Base-by-base conservation (phyloP, 2,113 vertebrate species). In the Neolamprologus hecqui region DNA sequence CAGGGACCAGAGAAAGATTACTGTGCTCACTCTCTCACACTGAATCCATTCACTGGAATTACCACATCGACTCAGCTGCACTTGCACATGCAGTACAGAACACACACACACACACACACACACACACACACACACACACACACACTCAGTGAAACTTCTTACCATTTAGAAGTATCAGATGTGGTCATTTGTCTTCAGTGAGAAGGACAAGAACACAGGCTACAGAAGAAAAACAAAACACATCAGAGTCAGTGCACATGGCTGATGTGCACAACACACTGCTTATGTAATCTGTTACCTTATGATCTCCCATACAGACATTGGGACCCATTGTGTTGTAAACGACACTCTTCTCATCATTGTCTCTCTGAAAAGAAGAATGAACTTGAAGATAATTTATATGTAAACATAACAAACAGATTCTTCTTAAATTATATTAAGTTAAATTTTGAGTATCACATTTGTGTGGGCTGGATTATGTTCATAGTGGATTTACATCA, bases 251-350 rank as follows among this genome's bases (percentile, higher is more conserved):
- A 7, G 47, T 17, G 7, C 47, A 49, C 47, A 3, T 49, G 47
- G 17, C 31, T 21, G 40, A 14, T 65, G 7, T 10, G 13, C 6
- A 51, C 0, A 51, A 14, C 7, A 53, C 7, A 8, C 1, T 85
- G 5, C 31, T 81, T 2, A 42, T 42, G 65, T 70, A 37, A 45
- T 10, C 17, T 10, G 28, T 93, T 93, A 97, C 97, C 96, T 97
- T 97, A 89, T 97, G 97, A 93, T 97, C 97, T 81, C 97, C 97
- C 97, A 97, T 97, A 42, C 97, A 97, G 83, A 97, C 93, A 6
- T 95, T 93, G 23, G 94, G 88, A 58, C 97, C 97, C 84, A 97
- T 84, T 9, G 96, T 96, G 93, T 97, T 92, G 87, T 97, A 97
- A 51, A 94, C 86, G 4, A 95, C 45, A 5, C 70, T 84, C n/a